phyloP scores from a whole-genome alignment of 2,113 vertebrate species.

The Neolamprologus cancellatus region DNA sequence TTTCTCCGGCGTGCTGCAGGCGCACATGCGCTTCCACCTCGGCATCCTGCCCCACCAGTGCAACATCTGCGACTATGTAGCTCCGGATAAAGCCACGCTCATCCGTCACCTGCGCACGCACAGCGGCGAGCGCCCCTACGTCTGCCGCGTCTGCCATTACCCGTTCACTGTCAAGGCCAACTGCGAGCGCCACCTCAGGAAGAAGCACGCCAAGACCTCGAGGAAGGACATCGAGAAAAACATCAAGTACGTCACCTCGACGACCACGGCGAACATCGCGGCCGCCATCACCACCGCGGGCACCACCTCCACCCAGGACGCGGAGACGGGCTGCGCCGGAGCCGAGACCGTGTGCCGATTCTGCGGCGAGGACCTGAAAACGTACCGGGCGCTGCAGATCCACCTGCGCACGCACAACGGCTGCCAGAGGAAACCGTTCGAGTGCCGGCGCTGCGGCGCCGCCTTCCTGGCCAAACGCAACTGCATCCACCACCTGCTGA shows the following conservation, averaged over 20 bases:
- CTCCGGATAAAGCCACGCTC: slow-evolving; percentile 91
- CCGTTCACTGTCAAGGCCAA: slow-evolving; percentile 98
- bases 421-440: slow-evolving; percentile 89
- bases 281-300: neutral
- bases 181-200: slow-evolving; percentile 94
- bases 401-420: slow-evolving; percentile 90
- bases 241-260: slow-evolving; percentile 89
- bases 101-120: slow-evolving; percentile 94
- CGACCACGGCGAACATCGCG: slow-evolving; percentile 13
- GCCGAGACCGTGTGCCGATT: slow-evolving; percentile 82
- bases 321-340: slow-evolving; percentile 63
- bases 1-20: slow-evolving; percentile 86
- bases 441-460: slow-evolving; percentile 87
- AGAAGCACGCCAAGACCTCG: slow-evolving; percentile 92
- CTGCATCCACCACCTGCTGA: slow-evolving; percentile 93
- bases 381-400: slow-evolving; percentile 87
- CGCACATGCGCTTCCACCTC: slow-evolving; percentile 91
- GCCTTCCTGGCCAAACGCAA: slow-evolving; percentile 91
- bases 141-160: slow-evolving; percentile 97
- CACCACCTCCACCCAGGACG: slow-evolving; percentile 34
- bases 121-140: slow-evolving; percentile 93
- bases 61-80: slow-evolving; percentile 94
- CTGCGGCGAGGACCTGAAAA: slow-evolving; percentile 88
- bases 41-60: slow-evolving; percentile 93
- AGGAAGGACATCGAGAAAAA: slow-evolving; percentile 97